These are phyloP conservation scores for Smutsia temminckii DNA, from an alignment of 2,797 vertebrate genomes.

Conservation along the genomic window DNA sequence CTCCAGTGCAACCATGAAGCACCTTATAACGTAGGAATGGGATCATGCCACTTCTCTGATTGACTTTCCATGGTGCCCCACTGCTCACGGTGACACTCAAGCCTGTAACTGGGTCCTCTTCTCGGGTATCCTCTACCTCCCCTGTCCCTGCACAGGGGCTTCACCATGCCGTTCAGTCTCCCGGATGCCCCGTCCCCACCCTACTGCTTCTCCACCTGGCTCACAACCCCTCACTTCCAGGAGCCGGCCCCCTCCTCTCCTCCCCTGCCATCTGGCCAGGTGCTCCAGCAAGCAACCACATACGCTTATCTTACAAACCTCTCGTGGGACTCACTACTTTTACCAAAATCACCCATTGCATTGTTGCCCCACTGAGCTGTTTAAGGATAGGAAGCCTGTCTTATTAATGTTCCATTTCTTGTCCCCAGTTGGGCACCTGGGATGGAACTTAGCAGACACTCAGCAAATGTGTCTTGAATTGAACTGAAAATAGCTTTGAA, in stretches of 20 bases:
- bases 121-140: not conserved
- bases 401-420: not conserved
- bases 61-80: not conserved
- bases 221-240: not conserved
- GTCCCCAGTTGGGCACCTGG: not conserved
- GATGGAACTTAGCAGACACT: not conserved
- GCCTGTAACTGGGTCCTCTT: not conserved
- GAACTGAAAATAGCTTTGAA: constrained; percentile 34
- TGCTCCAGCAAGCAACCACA: not conserved
- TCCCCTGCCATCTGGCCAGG: not conserved
- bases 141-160: not conserved
- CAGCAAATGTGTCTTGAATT: not conserved
- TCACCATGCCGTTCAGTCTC: not conserved
- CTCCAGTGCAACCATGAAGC: not conserved
- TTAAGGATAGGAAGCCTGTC: not conserved
- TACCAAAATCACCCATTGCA: not conserved
- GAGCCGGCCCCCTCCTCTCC: not conserved
- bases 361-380: not conserved
- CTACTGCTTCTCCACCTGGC: not conserved
- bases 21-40: not conserved
- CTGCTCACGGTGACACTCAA: not conserved
- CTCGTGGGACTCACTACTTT: not conserved
- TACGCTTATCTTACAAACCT: not conserved
- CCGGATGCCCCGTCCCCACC: not conserved
- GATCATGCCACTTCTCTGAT: not conserved